These are phyloP conservation scores for Cheumatopsyche charites DNA, from an alignment of 1,140 invertebrate species.

Conservation along the genomic window DNA sequence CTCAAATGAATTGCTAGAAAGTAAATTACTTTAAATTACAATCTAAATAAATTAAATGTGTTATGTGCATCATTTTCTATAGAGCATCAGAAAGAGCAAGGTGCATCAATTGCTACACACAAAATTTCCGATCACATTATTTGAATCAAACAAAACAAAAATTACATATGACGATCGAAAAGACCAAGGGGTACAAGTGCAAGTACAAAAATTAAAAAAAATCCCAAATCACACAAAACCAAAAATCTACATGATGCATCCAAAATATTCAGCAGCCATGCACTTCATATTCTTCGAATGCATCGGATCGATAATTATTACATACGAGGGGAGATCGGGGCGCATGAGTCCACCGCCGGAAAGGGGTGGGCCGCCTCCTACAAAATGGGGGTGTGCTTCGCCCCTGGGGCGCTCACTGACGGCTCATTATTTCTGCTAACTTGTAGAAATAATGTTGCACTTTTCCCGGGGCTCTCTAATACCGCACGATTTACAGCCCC, in stretches of 20 bases:
- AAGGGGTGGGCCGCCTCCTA: no score
- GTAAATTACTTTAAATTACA: no score
- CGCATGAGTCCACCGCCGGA: background rate
- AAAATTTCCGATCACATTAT: no score
- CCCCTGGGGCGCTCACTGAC: slow-evolving; percentile 39
- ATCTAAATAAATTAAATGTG: no score
- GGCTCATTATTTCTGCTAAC: slow-evolving; percentile 49
- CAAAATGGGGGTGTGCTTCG: background rate
- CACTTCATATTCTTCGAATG: background rate
- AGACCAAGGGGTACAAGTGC: no score
- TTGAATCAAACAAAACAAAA: no score
- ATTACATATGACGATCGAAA: no score
- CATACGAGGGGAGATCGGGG: background rate
- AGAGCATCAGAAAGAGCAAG: no score
- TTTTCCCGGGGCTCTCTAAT: slow-evolving; percentile 25
- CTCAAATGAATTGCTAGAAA: no score
- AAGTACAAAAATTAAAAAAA: background rate
- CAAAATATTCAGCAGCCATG: background rate
- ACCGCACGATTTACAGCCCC: slow-evolving; percentile 1
- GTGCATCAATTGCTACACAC: no score
- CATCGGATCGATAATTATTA: background rate
- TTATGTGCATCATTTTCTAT: no score
- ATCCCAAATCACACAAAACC: background rate
- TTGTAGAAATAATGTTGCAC: slow-evolving; percentile 47
- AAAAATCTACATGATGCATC: background rate